Base-by-base conservation (phyloP, 1,140 invertebrate species). In the Apolygus lucorum region DNA sequence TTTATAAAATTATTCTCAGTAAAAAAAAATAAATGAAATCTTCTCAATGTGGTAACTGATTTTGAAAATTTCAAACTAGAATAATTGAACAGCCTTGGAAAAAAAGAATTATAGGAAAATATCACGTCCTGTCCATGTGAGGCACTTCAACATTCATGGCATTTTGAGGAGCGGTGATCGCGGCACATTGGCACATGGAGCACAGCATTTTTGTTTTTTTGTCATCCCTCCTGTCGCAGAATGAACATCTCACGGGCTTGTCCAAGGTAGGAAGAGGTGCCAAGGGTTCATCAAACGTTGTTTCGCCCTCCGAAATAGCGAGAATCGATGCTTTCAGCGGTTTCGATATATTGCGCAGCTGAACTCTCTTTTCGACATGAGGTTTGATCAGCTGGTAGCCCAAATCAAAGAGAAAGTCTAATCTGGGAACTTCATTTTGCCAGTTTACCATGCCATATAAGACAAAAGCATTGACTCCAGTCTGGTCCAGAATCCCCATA, bases 401-500 rank as follows among this genome's bases (percentile, higher is more conserved):
- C 52, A 67, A 24, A 22, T 34, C 66, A 24, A 49, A 22, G 24
- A 67, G 27, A 67, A 67, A 67, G 22, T 49, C 66, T 67, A 34
- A 34, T 28, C 66, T 67, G 24, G 66, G 34, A 22, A 67, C 52
- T 67, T 34, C 11, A 21, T 67, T 28, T 71, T 74, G 52, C 68
- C 65, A 29, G 34, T 64, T 62, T 49, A 73, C 21, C 64, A 74
- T 69, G 63, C 70, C 70, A 59, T 71, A 72, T 28, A 75, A 69
- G 70, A 75, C 68, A 21, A 34, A 34, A 26, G 54, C 63, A 42
- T 75, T 74, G 0, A 74, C 69, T 1, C 26, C 52, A 25, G 68
- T 68, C n/a, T 74, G 72, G 68, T 76, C 74, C 11, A 74, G 27
- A 27, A 75, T 72, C 2, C 70, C 72, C 17, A 59, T 11, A 59